Percentiles rank a stretch among this genome's conserved stretches.
Evolutionary conservation across 2,797 vertebrate species (phyloP).

Genomic region (Brotula barbata): DNA sequence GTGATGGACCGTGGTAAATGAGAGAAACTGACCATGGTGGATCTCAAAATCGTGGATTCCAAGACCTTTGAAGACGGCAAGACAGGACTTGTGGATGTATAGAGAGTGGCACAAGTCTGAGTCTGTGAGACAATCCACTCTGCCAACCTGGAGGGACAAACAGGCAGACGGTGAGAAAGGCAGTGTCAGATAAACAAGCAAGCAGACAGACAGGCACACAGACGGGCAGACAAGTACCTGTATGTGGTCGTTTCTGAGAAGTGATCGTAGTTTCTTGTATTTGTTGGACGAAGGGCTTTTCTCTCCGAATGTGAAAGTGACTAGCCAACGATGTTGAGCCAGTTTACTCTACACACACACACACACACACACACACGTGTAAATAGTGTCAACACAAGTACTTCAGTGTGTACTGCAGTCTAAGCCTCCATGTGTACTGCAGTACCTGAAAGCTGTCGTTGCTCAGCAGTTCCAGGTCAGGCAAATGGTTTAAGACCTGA

Average conservation of each 20-base stretch:
- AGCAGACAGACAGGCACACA: not conserved
- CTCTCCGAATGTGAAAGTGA: conserved; percentile 90
- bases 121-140: conserved; percentile 85
- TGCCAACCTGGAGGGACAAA: conserved; percentile 83
- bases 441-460: conserved; percentile 83
- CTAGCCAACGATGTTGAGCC: conserved; percentile 90
- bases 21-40: conserved; percentile 86
- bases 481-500: conserved; percentile 86
- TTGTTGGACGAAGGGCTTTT: conserved; percentile 76
- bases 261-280: conserved; percentile 89
- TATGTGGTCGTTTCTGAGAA: conserved; percentile 88
- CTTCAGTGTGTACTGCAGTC: not conserved
- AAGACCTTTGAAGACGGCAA: conserved; percentile 94
- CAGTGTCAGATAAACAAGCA: no score
- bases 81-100: conserved; percentile 87
- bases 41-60: conserved; percentile 94
- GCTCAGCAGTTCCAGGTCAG: conserved; percentile 87
- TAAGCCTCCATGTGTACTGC: not conserved
- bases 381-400: no score
- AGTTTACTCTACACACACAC: conserved; percentile 79
- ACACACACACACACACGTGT: no score
- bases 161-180: no score
- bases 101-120: conserved; percentile 84
- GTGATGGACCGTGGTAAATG: not conserved
- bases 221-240: conserved; percentile 79